Percentiles rank a stretch among this genome's conserved stretches.
phyloP scores from a whole-genome alignment of 2,113 vertebrate species.

The Pangasianodon gigas region DNA sequence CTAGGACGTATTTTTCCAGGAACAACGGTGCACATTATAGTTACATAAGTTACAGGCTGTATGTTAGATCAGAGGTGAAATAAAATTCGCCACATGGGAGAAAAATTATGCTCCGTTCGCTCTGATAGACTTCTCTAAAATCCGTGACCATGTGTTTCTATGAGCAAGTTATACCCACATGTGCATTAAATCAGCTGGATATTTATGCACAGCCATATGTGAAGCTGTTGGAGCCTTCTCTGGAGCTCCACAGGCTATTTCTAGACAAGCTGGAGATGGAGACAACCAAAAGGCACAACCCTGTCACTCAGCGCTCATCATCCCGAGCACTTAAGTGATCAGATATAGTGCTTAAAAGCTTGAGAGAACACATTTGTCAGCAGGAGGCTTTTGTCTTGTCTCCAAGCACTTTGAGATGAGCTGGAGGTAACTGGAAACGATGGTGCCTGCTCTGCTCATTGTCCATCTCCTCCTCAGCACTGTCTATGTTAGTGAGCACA shows the following conservation, averaged over 20 bases:
- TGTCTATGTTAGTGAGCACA: neutral
- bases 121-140: neutral
- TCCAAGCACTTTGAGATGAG: neutral
- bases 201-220: neutral
- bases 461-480: neutral
- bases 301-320: neutral
- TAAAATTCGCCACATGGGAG: constrained; percentile 39
- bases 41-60: constrained; percentile 5
- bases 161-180: neutral
- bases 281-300: neutral
- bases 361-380: neutral
- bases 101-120: constrained; percentile 21
- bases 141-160: neutral
- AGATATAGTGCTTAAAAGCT: neutral
- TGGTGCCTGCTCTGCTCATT: neutral
- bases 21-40: constrained; percentile 1
- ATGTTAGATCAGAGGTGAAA: constrained; percentile 56
- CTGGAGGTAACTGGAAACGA: neutral
- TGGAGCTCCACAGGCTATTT: neutral
- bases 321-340: neutral
- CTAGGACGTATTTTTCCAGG: constrained; percentile 28
- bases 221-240: neutral
- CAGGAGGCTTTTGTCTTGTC: neutral
- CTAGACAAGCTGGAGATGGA: neutral
- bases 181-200: constrained; percentile 1